Evolutionary conservation across 2,797 vertebrate genomes (phyloP).

Genomic region (Myotis daubentonii): DNA sequence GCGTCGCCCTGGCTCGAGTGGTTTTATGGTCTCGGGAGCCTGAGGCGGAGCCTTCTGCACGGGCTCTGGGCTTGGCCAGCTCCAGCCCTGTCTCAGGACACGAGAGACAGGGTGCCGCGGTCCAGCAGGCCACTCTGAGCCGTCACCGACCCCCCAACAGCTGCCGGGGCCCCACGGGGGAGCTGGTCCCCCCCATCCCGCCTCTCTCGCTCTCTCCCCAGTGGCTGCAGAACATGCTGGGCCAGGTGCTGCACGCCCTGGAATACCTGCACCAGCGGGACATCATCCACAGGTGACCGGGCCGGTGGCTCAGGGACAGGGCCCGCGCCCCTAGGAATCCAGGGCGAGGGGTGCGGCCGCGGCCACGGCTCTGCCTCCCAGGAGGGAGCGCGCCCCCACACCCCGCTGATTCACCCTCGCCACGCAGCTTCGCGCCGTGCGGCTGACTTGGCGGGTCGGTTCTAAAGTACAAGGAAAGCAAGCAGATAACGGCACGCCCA

Average conservation of each 20-base stretch:
- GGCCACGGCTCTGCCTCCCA: neutral
- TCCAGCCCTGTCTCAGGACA: neutral
- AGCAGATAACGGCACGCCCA: neutral
- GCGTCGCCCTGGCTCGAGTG: fast-evolving
- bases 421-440: fast-evolving
- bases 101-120: fast-evolving
- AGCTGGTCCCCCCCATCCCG: neutral
- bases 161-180: fast-evolving
- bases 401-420: neutral
- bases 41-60: fast-evolving
- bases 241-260: constrained; percentile 86
- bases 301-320: neutral
- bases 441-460: neutral
- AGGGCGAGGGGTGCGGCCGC: neutral
- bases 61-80: neutral
- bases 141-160: fast-evolving
- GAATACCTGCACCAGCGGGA: constrained; percentile 84
- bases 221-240: constrained; percentile 84
- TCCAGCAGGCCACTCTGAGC: neutral
- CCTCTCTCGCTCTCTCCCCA: constrained; percentile 23
- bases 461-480: neutral
- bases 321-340: fast-evolving
- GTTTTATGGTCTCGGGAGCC: neutral
- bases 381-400: neutral
- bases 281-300: constrained; percentile 86